Base-by-base conservation (phyloP, 2,888 invertebrate species). In the Campoplex capitator region DNA sequence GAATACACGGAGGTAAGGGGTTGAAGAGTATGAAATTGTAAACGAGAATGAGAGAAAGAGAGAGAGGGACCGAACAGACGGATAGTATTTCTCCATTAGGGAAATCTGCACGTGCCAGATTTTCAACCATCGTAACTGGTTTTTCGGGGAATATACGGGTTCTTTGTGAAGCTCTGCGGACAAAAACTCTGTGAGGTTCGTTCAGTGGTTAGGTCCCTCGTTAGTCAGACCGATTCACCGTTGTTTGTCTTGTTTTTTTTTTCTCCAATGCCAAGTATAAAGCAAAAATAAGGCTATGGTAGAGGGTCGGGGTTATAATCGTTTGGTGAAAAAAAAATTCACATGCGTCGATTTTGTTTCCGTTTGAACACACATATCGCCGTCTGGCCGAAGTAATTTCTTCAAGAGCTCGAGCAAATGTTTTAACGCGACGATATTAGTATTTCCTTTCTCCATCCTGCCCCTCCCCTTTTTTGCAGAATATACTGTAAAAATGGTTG, bases 321-420 rank as follows among this genome's bases (percentile, higher is more conserved):
- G 28, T 62, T 73, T 32, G 35, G 18, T 16, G 38, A 56, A 51
- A 32, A 48, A 35, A 45, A 45, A 62, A 45, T 13, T 18, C 67
- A 18, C 56, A 48, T 32, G 16, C 68, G 51, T 85, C 88, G 90
- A 90, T 92, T 91, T 45, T 56, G 45, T 81, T 86, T 74, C 65
- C 76, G 54, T 79, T 89, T 82, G 88, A 89, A 6, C 56, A 68
- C 71, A 68, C 16, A 56, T 38, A 54, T 51, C 13, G 58, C n/a
- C 56, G 23, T 75, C 91, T 90, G 91, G 91, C 88, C 89, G 90
- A 92, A 92, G 93, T 93, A 92, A 93, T 93, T 92, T 91, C 89
- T 91, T 91, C 90, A 89, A 89, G 88, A 88, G 83, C 86, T 38
- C 75, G 87, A 84, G 88, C 88, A 88, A 92, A 91, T 88, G 88